Percentiles rank a stretch among this genome's conserved stretches.
phyloP scores from a whole-genome alignment of 1,140 invertebrate genomes.

The Dreissena polymorpha region DNA sequence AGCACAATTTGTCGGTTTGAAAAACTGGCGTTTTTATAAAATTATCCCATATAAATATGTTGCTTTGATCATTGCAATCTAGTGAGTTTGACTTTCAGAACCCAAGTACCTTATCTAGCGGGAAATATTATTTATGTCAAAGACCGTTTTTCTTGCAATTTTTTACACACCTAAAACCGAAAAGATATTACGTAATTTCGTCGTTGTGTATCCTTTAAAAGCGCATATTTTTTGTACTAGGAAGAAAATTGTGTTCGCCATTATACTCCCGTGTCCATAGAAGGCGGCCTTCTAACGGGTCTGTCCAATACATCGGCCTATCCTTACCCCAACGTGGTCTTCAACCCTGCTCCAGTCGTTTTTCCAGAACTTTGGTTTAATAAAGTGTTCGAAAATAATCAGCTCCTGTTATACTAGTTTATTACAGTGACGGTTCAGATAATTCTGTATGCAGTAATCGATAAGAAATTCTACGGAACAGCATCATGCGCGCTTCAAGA shows the following conservation, averaged over 20 bases:
- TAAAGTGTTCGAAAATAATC: constrained; percentile 75
- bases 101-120: too few relatives aligned
- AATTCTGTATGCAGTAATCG: constrained; percentile 78
- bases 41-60: too few relatives aligned
- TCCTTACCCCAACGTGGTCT: constrained; percentile 3
- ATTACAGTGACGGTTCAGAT: constrained; percentile 75
- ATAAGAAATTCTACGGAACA: constrained; percentile 74
- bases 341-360: too few relatives aligned
- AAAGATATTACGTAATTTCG: constrained; percentile 58
- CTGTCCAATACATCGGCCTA: constrained; percentile 72
- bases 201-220: constrained; percentile 75
- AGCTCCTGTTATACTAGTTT: constrained; percentile 78
- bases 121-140: too few relatives aligned
- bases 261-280: constrained; percentile 68
- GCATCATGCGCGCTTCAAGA: constrained; percentile 70
- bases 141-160: too few relatives aligned
- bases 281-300: constrained; percentile 73
- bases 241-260: constrained; percentile 71
- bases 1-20: too few relatives aligned
- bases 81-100: too few relatives aligned
- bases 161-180: too few relatives aligned
- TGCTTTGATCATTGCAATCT: too few relatives aligned
- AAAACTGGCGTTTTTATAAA: too few relatives aligned
- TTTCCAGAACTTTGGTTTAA: constrained; percentile 10
- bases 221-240: constrained; percentile 78